These are phyloP conservation scores for Camponotus pennsylvanicus DNA, from an alignment of 1,140 invertebrate genomes.

Conservation along the genomic window DNA sequence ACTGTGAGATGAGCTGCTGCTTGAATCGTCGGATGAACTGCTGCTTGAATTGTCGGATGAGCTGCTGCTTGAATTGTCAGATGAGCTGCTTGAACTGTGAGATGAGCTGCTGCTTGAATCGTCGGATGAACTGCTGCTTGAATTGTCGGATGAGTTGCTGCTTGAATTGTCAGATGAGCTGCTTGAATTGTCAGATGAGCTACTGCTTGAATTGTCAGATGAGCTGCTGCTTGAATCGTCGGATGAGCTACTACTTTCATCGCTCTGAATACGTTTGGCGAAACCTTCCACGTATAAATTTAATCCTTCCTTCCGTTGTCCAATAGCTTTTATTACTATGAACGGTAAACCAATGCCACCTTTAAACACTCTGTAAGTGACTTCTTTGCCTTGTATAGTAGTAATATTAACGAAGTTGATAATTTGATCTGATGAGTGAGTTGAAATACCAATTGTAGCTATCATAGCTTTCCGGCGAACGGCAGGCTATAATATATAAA, in stretches of 20 bases:
- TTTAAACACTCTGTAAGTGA: constrained; percentile 23
- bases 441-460: constrained; percentile 1
- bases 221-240: not conserved
- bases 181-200: not conserved
- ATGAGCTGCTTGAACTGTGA: too few relatives aligned
- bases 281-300: not conserved
- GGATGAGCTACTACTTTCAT: not conserved
- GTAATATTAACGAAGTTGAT: constrained; percentile 24
- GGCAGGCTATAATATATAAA: constrained; percentile 62
- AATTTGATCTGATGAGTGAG: not conserved
- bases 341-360: constrained; percentile 28
- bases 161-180: not conserved
- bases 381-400: constrained; percentile 18
- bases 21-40: too few relatives aligned
- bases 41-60: too few relatives aligned
- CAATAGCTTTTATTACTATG: constrained; percentile 31
- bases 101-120: too few relatives aligned
- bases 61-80: too few relatives aligned
- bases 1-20: too few relatives aligned
- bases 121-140: too few relatives aligned
- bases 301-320: constrained; percentile 15
- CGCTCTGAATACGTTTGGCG: not conserved
- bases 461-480: constrained; percentile 3
- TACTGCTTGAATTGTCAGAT: not conserved
- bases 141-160: too few relatives aligned